Evolutionary conservation across 2,888 invertebrate species (phyloP).

Genomic region (Melieria omissa): DNA sequence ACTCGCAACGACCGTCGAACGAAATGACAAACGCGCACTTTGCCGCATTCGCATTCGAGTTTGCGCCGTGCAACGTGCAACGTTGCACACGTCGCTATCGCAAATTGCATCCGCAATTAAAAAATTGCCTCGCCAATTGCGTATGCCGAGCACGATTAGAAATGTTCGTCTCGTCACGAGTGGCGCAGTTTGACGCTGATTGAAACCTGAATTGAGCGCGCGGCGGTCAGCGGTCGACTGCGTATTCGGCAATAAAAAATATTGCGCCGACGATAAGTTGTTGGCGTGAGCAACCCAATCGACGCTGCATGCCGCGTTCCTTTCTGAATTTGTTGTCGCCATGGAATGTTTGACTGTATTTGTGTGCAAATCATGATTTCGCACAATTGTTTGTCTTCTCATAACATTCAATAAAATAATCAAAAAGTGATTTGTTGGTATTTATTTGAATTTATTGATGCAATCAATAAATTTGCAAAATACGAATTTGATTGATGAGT

Average conservation of each 20-base stretch:
- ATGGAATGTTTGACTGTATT: slow-evolving; percentile 49
- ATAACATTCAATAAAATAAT: no score
- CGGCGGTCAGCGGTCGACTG: no score
- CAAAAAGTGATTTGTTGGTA: no score
- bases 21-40: not conserved
- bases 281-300: no score
- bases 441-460: no score
- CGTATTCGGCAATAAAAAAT: no score
- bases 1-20: not conserved
- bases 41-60: no score
- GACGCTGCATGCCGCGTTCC: no score
- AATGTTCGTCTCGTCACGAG: slow-evolving; percentile 21
- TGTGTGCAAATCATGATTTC: slow-evolving; percentile 27
- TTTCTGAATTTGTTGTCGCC: slow-evolving; percentile 18
- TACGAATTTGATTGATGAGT: not conserved
- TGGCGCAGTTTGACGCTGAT: slow-evolving; percentile 21
- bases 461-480: not conserved
- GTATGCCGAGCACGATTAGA: slow-evolving; percentile 25
- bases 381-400: no score
- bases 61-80: no score
- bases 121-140: slow-evolving; percentile 2
- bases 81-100: not conserved
- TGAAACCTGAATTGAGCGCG: not conserved
- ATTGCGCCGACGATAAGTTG: no score
- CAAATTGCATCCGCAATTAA: slow-evolving; percentile 33